Conservation (phyloP, 2,113 vertebrate genomes). For the Gila orcuttii region DNA sequence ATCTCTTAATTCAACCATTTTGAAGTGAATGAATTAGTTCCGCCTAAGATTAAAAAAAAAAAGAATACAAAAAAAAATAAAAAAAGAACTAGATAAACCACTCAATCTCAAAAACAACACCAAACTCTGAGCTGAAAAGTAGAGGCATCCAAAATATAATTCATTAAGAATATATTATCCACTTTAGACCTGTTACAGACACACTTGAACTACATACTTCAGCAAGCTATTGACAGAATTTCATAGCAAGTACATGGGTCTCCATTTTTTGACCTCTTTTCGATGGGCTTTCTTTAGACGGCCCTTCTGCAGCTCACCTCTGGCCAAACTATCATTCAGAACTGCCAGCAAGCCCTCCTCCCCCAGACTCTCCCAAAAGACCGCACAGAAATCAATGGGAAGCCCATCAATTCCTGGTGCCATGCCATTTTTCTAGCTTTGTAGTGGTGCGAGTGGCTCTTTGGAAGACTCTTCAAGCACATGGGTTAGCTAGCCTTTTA, state of each 20-base stretch:
- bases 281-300: background rate
- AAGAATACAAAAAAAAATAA: too few relatives aligned
- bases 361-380: constrained; percentile 28
- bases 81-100: background rate
- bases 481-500: constrained; percentile 17
- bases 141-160: background rate
- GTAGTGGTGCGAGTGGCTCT: constrained; percentile 6
- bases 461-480: constrained; percentile 27
- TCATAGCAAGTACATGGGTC: background rate
- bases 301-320: constrained; percentile 25
- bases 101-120: background rate
- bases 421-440: constrained; percentile 33
- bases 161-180: background rate
- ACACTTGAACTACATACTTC: background rate
- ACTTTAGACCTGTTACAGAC: background rate
- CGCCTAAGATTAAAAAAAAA: too few relatives aligned
- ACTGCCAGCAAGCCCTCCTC: background rate
- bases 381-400: constrained; percentile 39
- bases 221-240: constrained; percentile 1
- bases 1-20: background rate
- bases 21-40: background rate
- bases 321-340: constrained; percentile 27
- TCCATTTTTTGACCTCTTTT: background rate
- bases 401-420: constrained; percentile 42
- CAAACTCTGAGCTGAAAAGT: background rate